Evolutionary conservation across 2,113 vertebrate genomes (phyloP), one percentile per base, ranked within the genome.

Genomic region (Gnathonemus longibarbis): DNA sequence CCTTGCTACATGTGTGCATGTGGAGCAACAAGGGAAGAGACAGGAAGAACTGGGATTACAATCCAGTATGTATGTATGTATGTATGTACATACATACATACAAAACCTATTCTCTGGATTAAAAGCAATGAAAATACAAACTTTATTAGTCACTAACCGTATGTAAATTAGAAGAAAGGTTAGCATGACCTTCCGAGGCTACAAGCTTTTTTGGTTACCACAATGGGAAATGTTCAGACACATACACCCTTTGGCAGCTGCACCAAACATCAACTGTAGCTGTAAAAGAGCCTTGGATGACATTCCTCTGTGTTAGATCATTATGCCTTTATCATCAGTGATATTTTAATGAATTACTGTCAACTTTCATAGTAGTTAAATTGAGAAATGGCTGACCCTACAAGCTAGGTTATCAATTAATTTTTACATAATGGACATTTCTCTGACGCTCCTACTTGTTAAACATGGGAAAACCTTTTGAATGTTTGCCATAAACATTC

Each of bases 331-430:
- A 92, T 91, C 84, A 89, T 52, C 90, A 91, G 88, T 90, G 88
- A 90, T 89, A 88, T 90, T 87, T 91, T 89, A 92, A 90, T 89
- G 84, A 90, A 92, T 92, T 91, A 93, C 56, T 84, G 90, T 80
- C 89, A 89, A 85, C 88, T 89, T 89, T 52, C 42, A 91, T 87
- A 87, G 83, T 91, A 90, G 92, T 88, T 91, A 50, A 92, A 90
- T 91, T 93, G 92, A 88, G 53, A 89, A 84, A 56, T 48, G 62
- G 80, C 74, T 91, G 88, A 92, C 91, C 91, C 89, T 77, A 89
- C 86, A 56, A 89, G n/a, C 52, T 21, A 24, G 53, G 86, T 89
- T 89, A 84, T 70, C 80, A 84, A 46, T 46, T 45, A 7, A 45
- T 84, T 46, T 48, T n/a, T 84, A 84, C 45, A 84, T 48, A 84